Conservation (phyloP, 2,888 invertebrate genomes). For the Melipona bicolor region DNA sequence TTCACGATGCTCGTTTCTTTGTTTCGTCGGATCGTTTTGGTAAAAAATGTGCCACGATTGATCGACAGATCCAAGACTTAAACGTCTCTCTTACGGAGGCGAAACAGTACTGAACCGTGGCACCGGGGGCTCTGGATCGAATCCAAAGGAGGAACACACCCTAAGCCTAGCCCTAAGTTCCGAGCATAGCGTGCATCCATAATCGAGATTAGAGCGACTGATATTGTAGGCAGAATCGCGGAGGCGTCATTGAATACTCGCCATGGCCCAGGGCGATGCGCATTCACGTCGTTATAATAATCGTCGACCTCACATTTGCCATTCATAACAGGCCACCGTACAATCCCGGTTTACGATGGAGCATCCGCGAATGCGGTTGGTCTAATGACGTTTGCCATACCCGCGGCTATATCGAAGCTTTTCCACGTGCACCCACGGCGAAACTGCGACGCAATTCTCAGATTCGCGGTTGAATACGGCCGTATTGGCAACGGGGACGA, state of each 20-base stretch:
- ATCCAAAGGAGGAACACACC: background rate
- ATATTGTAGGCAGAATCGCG: constrained; percentile 51
- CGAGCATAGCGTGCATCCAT: background rate
- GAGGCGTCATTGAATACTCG: constrained; percentile 53
- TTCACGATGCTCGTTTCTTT: background rate
- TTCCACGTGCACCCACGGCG: constrained; percentile 44
- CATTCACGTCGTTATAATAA: constrained; percentile 63
- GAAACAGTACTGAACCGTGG: background rate
- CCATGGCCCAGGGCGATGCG: constrained; percentile 46
- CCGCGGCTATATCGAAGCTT: constrained; percentile 63
- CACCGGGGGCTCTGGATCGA: background rate
- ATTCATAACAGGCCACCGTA: constrained; percentile 54
- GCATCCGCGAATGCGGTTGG: constrained; percentile 60
- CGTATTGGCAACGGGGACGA: constrained; percentile 24
- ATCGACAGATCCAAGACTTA: background rate
- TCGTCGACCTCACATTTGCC: constrained; percentile 58
- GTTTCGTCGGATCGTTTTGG: background rate
- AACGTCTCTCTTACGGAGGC: constrained; percentile 15
- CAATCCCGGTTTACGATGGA: constrained; percentile 57
- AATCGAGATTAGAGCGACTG: constrained; percentile 45
- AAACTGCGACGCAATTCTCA: constrained; percentile 64
- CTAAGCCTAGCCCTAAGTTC: background rate
- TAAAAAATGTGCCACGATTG: background rate
- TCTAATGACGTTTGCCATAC: constrained; percentile 68
- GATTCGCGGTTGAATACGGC: constrained; percentile 47